Conservation (phyloP, 2,113 vertebrate genomes). For the Misgurnus anguillicaudatus region DNA sequence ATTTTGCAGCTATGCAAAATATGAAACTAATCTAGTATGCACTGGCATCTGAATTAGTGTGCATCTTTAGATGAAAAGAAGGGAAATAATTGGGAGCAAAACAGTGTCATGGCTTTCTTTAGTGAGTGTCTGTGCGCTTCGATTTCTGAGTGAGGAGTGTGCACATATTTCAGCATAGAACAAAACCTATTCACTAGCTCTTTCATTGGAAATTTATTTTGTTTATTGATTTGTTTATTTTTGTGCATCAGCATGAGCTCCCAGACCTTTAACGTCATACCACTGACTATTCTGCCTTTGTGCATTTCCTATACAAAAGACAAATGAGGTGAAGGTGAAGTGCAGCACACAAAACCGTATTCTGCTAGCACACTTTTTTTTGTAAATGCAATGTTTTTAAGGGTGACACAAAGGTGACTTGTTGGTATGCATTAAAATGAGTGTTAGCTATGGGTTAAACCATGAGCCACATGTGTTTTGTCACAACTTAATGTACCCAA, state of each 20-base stretch:
- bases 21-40: slow-evolving; percentile 16
- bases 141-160: slow-evolving; percentile 31
- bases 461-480: background rate
- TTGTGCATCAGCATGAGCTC: background rate
- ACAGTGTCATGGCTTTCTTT: slow-evolving; percentile 43
- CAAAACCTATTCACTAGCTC: slow-evolving; percentile 50
- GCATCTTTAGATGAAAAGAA: slow-evolving; percentile 9
- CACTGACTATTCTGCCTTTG: slow-evolving; percentile 21
- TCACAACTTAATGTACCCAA: background rate
- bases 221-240: slow-evolving; percentile 41
- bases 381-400: background rate
- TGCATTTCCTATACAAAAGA: background rate
- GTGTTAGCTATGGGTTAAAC: background rate
- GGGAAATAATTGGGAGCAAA: slow-evolving; percentile 32
- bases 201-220: slow-evolving; percentile 34
- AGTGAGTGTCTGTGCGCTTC: no score
- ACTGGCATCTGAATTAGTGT: slow-evolving; percentile 30
- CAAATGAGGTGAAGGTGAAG: slow-evolving; percentile 47
- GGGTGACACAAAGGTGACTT: slow-evolving; percentile 15
- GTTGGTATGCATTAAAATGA: slow-evolving; percentile 32
- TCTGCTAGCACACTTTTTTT: slow-evolving; percentile 33
- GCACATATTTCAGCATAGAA: slow-evolving; percentile 51
- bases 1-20: slow-evolving; percentile 10
- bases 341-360: slow-evolving; percentile 2
- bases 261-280: slow-evolving; percentile 4